Percentiles rank a stretch among this genome's conserved stretches.
Conservation (phyloP, 2,797 vertebrate species). For the Oryzias dopingdopingensis region DNA sequence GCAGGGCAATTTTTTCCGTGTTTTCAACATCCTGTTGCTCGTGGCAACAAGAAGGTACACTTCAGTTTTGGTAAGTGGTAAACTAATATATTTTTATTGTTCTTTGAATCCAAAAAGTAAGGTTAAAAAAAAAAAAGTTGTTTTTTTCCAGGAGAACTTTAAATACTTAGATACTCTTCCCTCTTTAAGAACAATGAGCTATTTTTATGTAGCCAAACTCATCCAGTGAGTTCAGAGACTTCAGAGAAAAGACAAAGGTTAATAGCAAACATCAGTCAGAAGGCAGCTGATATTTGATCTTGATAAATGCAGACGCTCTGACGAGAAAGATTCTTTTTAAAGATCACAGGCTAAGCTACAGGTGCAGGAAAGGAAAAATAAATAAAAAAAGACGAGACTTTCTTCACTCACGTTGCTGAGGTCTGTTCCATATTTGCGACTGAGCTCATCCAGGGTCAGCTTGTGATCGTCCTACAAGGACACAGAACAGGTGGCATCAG, state of each 20-base stretch:
- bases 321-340: too few relatives aligned
- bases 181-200: constrained; percentile 10
- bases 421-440: constrained; percentile 95
- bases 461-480: constrained; percentile 92
- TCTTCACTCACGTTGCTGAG: constrained; percentile 83
- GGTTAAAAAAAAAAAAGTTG: too few relatives aligned
- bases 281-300: constrained; percentile 13
- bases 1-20: too few relatives aligned
- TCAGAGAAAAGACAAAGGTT: not conserved
- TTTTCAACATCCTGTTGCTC: too few relatives aligned
- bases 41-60: too few relatives aligned
- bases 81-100: too few relatives aligned
- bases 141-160: too few relatives aligned
- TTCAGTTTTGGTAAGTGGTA: too few relatives aligned
- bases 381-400: not conserved
- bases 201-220: not conserved
- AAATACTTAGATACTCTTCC: not conserved
- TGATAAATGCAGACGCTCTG: not conserved
- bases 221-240: constrained; percentile 10
- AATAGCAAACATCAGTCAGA: constrained; percentile 4
- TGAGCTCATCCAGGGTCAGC: constrained; percentile 92
- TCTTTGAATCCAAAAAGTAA: too few relatives aligned
- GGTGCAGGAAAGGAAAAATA: not conserved
- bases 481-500: constrained; percentile 34
- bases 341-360: not conserved